Conservation (phyloP, 2,888 invertebrate species). For the Epirrhoe alternata region DNA sequence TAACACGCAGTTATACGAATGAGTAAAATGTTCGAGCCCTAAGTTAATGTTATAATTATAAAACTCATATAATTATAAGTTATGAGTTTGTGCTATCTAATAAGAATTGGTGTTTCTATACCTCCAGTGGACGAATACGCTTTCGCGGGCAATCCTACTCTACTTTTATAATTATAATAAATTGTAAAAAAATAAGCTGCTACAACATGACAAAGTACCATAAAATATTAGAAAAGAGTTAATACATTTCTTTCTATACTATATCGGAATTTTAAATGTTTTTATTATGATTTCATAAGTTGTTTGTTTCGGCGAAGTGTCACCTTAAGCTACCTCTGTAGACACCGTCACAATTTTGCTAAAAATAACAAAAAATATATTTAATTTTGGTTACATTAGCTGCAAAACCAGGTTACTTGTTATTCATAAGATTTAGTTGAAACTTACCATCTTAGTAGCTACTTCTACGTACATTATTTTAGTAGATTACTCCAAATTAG, state of each 20-base stretch:
- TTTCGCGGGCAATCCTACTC: slow-evolving; percentile 65
- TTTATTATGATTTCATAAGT: slow-evolving; percentile 2
- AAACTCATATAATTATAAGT: slow-evolving; percentile 29
- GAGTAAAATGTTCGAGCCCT: slow-evolving; percentile 38
- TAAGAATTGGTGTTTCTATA: slow-evolving; percentile 78
- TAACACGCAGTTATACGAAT: slow-evolving; percentile 29
- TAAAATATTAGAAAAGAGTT: background rate
- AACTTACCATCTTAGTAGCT: slow-evolving; percentile 37
- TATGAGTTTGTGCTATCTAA: slow-evolving; percentile 53
- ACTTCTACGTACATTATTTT: slow-evolving; percentile 45
- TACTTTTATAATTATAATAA: slow-evolving; percentile 34
- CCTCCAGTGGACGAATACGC: slow-evolving; percentile 82
- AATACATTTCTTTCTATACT: slow-evolving; percentile 9
- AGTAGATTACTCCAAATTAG: slow-evolving; percentile 52
- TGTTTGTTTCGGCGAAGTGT: slow-evolving; percentile 9
- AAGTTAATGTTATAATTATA: slow-evolving; percentile 23
- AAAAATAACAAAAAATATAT: slow-evolving; percentile 52
- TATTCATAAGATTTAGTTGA: slow-evolving; percentile 41
- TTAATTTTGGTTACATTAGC: slow-evolving; percentile 41
- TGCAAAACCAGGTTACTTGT: slow-evolving; percentile 35
- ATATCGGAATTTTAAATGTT: slow-evolving; percentile 34
- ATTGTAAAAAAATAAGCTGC: slow-evolving; percentile 41
- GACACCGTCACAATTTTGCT: slow-evolving; percentile 57
- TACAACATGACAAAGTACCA: slow-evolving; percentile 11
- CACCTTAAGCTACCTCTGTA: slow-evolving; percentile 54